Conservation (phyloP, 2,113 vertebrate species). For the Agapornis roseicollis region DNA sequence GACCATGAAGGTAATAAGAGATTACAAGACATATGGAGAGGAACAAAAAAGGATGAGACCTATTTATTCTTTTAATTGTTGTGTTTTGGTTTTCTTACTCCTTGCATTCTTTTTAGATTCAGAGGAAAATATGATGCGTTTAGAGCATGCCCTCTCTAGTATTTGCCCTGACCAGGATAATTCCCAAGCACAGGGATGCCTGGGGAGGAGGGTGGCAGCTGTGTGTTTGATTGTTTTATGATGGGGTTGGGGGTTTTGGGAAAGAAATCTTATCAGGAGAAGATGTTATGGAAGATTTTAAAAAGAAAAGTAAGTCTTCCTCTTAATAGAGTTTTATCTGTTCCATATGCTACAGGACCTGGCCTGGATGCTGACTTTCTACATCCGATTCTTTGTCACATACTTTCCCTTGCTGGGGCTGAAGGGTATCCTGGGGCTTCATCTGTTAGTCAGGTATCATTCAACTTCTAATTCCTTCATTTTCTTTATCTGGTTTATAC, state of each 20-base stretch:
- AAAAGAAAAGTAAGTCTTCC: not conserved
- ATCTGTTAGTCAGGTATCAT: constrained; percentile 75
- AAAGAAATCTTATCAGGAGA: not conserved
- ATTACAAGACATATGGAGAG: not conserved
- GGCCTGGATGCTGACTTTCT: constrained; percentile 83
- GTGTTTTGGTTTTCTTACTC: not conserved
- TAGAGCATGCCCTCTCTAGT: not conserved
- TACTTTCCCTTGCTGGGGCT: constrained; percentile 75
- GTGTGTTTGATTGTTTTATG: not conserved
- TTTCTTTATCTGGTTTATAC: not conserved
- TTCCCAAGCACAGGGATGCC: not conserved
- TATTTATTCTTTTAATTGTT: not conserved
- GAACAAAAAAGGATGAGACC: not conserved
- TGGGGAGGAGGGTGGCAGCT: not conserved
- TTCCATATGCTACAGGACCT: constrained; percentile 65
- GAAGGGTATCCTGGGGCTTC: constrained; percentile 71
- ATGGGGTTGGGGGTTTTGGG: not conserved
- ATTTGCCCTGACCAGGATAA: not conserved
- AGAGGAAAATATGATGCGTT: not conserved
- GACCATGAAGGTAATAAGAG: not conserved
- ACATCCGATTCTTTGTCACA: constrained; percentile 70
- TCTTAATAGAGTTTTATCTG: not conserved
- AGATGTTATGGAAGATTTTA: not conserved
- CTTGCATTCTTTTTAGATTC: not conserved
- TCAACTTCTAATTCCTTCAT: not conserved